Conservation (phyloP, 2,888 invertebrate genomes). For the Serripes groenlandicus region DNA sequence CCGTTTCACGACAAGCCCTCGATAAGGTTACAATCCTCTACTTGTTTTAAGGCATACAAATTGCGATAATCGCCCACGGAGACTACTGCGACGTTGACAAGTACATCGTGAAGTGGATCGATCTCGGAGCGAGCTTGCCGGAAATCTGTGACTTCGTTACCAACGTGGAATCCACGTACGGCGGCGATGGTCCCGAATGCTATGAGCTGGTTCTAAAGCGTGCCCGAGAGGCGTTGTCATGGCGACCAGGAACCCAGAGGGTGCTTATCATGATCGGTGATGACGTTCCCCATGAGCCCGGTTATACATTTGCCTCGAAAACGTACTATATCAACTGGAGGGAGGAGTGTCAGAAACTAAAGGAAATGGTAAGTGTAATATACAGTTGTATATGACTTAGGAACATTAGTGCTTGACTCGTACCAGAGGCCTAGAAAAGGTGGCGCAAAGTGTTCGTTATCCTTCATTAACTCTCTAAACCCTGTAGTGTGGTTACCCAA, state of each 20-base stretch:
- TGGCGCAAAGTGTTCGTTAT: too few species aligned
- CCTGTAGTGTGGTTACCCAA: too few species aligned
- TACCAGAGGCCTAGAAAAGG: too few species aligned
- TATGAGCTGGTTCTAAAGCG: conserved; percentile 81
- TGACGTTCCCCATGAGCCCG: conserved; percentile 73
- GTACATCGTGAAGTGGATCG: conserved; percentile 80
- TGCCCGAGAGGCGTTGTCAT: conserved; percentile 74
- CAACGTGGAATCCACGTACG: conserved; percentile 74
- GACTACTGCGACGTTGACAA: conserved; percentile 79
- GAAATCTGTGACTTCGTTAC: conserved; percentile 77
- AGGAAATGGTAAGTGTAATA: conserved; percentile 66
- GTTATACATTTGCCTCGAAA: conserved; percentile 67
- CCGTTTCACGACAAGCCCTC: too few species aligned
- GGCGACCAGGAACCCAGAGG: conserved; percentile 79
- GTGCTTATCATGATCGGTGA: conserved; percentile 82
- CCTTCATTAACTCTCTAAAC: too few species aligned
- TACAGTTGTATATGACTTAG: too few species aligned
- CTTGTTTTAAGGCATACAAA: conserved; percentile 70
- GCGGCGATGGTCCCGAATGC: conserved; percentile 81
- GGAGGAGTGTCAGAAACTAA: conserved; percentile 65
- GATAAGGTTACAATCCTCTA: not conserved
- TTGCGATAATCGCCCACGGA: conserved; percentile 81
- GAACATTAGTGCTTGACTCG: too few species aligned
- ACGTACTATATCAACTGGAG: conserved; percentile 78
- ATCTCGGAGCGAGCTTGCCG: conserved; percentile 75